Evolutionary conservation across 2,797 vertebrate species (phyloP), one percentile per base, ranked within the genome.

Genomic region (Discoglossus pictus): DNA sequence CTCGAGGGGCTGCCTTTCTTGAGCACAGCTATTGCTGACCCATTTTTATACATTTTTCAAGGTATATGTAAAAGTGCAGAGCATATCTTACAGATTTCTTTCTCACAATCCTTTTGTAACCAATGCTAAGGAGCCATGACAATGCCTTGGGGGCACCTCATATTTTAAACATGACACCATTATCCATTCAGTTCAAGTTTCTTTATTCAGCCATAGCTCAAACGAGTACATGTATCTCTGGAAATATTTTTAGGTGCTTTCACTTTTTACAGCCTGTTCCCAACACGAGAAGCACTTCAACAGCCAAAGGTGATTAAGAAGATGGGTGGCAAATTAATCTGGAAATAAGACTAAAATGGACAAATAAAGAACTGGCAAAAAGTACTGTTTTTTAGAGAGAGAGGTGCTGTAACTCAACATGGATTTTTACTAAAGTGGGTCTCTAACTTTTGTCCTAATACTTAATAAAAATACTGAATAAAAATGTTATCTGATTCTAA

Each of bases 141-240:
- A 69, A 47, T 54, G 50, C 39, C 58, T 51, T 20, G 12, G 54
- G 48, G 58, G 58, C 31, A 38, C 40, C 23, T 61, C 51, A 69
- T 62, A 47, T 61, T 48, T 69, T 39, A 55, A 48, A 36, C 35
- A 69, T 61, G n/a, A 55, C 36, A 31, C 50, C 42, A 62, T 69
- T 69, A 62, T 31, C 35, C 23, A 62, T 69, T 54, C 50, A n/a
- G 21, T 16, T 46, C 66, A 47, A 8, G 40, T 18, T 54, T 9
- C 51, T 21, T 36, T 23, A 55, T 56, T 62, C 53, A 31, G 34
- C 23, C 21, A 25, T 11, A 61, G 34, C 24, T 55, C 40, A 48
- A 62, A 16, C 55, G 23, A 62, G 44, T 50, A 12, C 42, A 54
- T 9, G 12, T 20, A 21, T 40, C 17, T 20, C 12, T 7, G 8